Percentiles rank a stretch among this genome's conserved stretches.
These are phyloP conservation scores for Catamblyrhynchus diadema DNA, from an alignment of 2,797 vertebrate genomes.

Conservation along the genomic window DNA sequence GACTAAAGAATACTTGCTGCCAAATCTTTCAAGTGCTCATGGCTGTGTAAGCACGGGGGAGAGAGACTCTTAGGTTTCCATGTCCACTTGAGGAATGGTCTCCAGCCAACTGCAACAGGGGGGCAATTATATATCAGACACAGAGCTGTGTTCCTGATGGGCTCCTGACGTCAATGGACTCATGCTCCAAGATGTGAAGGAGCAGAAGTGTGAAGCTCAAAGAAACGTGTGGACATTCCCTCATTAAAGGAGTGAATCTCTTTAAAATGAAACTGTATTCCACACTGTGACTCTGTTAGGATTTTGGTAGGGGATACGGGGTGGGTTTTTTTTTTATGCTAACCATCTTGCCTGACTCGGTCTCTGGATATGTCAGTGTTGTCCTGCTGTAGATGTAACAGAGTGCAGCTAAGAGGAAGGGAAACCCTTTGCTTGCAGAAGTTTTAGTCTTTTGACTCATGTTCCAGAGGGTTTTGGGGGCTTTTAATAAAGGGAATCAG, in stretches of 20 bases:
- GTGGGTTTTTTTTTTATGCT: accelerated
- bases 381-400: not conserved
- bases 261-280: not conserved
- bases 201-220: not conserved
- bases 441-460: not conserved
- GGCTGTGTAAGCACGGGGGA: not conserved
- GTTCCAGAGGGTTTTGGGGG: not conserved
- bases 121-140: too few relatives aligned
- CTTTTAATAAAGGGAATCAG: not conserved
- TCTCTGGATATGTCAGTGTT: not conserved
- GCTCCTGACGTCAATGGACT: not conserved
- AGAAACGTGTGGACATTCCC: not conserved
- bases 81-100: not conserved
- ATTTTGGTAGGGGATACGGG: not conserved
- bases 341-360: not conserved
- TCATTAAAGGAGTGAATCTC: not conserved
- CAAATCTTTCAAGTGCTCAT: not conserved
- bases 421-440: not conserved
- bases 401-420: not conserved
- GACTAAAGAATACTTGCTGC: not conserved
- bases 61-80: not conserved
- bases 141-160: not conserved
- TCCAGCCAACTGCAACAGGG: not conserved
- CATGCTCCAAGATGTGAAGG: not conserved
- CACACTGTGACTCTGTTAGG: not conserved